A percentile compares a stretch with the other conserved stretches of the same genome.
Evolutionary conservation across 2,797 vertebrate genomes (phyloP).

Genomic region (Phylloscopus collybita): DNA sequence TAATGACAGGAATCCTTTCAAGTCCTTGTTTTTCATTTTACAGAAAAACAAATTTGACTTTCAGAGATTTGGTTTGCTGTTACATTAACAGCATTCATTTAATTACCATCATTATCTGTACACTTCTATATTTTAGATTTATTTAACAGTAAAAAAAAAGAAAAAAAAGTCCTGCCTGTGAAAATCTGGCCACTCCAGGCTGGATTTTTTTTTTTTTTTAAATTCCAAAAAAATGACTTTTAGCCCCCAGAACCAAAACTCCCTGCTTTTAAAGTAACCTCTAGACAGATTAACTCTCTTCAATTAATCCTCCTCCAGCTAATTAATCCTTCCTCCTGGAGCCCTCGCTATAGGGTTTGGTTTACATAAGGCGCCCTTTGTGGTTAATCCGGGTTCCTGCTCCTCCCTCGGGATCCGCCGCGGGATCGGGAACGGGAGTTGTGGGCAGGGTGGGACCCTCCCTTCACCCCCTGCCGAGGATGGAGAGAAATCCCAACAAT

Average conservation of each 20-base stretch:
- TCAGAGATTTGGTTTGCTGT: not conserved
- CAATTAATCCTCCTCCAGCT: slow-evolving; percentile 54
- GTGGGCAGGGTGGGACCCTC: not conserved
- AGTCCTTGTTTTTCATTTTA: not conserved
- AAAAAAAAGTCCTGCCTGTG: not conserved
- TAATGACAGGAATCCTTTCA: not conserved
- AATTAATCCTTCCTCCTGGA: slow-evolving; percentile 48
- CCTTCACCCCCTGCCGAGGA: slow-evolving; percentile 18
- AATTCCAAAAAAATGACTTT: not conserved
- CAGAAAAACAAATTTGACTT: not conserved
- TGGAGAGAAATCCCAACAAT: slow-evolving; percentile 68
- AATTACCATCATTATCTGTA: rapidly evolving
- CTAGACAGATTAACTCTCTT: slow-evolving; percentile 34
- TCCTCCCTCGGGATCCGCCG: not conserved
- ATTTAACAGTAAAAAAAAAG: not conserved
- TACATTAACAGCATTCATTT: not conserved
- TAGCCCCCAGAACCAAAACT: not conserved
- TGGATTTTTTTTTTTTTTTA: not conserved
- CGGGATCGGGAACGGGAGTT: not conserved
- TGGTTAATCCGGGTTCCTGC: not conserved
- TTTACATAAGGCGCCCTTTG: not conserved
- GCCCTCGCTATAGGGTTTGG: not conserved
- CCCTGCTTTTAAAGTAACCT: not conserved
- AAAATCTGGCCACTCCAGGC: not conserved
- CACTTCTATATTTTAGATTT: rapidly evolving